Evolutionary conservation across 2,888 invertebrate species (phyloP), one percentile per base, ranked within the genome.

Genomic region (Hofmannophila pseudospretella): DNA sequence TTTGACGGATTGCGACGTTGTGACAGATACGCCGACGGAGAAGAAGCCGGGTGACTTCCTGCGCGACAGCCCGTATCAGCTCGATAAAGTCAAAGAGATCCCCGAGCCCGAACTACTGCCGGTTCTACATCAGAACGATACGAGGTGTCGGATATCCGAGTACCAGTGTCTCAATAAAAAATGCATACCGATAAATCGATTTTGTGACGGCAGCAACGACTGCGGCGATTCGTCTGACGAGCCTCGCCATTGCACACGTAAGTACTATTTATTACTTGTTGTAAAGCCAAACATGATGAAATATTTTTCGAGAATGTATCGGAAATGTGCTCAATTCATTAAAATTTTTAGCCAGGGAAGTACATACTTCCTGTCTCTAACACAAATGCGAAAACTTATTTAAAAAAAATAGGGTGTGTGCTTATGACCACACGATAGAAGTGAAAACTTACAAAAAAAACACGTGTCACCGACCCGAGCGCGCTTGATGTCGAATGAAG

Each of bases 181-280:
- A 54, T 93, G 93, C 64, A 82, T 93, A 43, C 87, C 88, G 25
- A 88, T 92, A 50, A 94, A 93, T 77, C 89, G 91, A 68, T 94
- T 90, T 71, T 95, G 95, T 76, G 93, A 95, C 69, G 92, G 92
- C 48, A 86, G 89, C 48, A 92, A 94, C 70, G 93, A 95, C 66
- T 95, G 95, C 59, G 94, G 93, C 0, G 94, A 95, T 66, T 90
- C 91, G 2, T 92, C 93, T 16, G 94, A 94, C 65, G 94, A 94
- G 64, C 94, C 94, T 10, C 88, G 93, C 56, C 92, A 93, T 76
- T 94, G 94, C 67, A 92, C 94, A 72, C 92, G 94, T 94, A 78
- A 93, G 94, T 92, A 53, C n/a, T 5, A 23, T 23, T 8, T 5
- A 5, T 8, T 23, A 23, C 8, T n/a, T 8, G n/a, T 23, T 5